phyloP scores from a whole-genome alignment of 1,140 invertebrate genomes.

The Scaptodrosophila lebanonensis region DNA sequence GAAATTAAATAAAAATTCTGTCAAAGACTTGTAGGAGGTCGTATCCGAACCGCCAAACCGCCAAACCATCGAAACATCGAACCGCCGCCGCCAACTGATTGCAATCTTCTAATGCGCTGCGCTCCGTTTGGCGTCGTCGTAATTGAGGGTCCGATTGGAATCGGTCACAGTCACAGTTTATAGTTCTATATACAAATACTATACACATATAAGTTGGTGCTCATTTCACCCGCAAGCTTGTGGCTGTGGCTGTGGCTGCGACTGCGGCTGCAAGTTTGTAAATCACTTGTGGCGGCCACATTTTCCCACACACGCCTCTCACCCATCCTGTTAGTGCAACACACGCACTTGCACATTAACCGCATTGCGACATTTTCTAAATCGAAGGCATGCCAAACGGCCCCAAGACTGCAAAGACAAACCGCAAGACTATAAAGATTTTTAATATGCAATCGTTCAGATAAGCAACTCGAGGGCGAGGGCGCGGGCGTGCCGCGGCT shows the following conservation, averaged over 20 bases:
- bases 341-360: constrained; percentile 3
- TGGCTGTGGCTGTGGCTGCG: constrained; percentile 4
- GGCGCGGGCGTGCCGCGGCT: background rate
- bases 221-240: constrained; percentile 56
- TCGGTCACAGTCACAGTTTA: constrained; percentile 29
- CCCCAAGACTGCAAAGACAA: constrained; percentile 57
- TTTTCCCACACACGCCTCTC: constrained; percentile 73
- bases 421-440: constrained; percentile 73
- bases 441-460: constrained; percentile 65
- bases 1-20: constrained; percentile 70
- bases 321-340: too few relatives aligned
- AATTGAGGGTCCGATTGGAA: constrained; percentile 54
- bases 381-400: constrained; percentile 62
- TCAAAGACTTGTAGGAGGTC: constrained; percentile 28
- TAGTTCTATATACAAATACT: too few relatives aligned
- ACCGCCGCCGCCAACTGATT: constrained; percentile 45
- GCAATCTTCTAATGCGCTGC: constrained; percentile 64
- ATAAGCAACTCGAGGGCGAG: constrained; percentile 32
- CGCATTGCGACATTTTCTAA: constrained; percentile 45
- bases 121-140: constrained; percentile 66
- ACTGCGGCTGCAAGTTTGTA: constrained; percentile 8
- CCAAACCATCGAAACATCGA: constrained; percentile 56
- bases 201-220: too few relatives aligned
- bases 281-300: background rate
- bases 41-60: constrained; percentile 26